Evolutionary conservation across 2,797 vertebrate species (phyloP).

Genomic region (Anas georgica): DNA sequence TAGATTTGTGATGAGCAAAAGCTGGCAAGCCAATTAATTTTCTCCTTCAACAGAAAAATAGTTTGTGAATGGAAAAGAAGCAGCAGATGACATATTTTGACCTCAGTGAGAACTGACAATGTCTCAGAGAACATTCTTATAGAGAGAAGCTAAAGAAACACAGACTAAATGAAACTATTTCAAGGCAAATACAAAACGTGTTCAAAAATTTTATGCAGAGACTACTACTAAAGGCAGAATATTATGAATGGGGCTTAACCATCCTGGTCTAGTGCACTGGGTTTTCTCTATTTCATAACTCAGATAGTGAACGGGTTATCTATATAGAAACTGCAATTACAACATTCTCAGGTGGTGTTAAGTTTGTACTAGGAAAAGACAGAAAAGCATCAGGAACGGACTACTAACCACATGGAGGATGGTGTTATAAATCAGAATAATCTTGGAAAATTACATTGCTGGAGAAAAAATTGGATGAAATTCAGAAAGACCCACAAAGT

Average conservation of each 20-base stretch:
- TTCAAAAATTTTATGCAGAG: neutral
- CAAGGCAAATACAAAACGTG: neutral
- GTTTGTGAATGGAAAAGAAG: neutral
- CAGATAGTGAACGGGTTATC: neutral
- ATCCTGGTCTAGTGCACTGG: neutral
- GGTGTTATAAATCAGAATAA: no score
- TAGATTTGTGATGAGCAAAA: neutral
- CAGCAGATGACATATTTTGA: neutral
- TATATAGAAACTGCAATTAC: neutral
- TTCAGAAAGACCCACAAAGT: neutral
- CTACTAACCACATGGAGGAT: neutral
- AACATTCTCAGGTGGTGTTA: neutral
- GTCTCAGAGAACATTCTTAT: neutral
- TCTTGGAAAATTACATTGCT: neutral
- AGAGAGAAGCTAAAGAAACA: conserved; percentile 26
- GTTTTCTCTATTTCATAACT: neutral
- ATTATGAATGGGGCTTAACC: neutral
- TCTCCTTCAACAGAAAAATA: neutral
- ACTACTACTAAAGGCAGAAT: neutral
- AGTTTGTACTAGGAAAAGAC: neutral
- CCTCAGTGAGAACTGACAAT: neutral
- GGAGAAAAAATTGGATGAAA: neutral
- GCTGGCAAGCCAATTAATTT: neutral
- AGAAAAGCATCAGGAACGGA: neutral
- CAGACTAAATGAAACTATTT: conserved; percentile 3